Evolutionary conservation across 1,140 invertebrate species (phyloP).

Genomic region (Nasonia longicornis): DNA sequence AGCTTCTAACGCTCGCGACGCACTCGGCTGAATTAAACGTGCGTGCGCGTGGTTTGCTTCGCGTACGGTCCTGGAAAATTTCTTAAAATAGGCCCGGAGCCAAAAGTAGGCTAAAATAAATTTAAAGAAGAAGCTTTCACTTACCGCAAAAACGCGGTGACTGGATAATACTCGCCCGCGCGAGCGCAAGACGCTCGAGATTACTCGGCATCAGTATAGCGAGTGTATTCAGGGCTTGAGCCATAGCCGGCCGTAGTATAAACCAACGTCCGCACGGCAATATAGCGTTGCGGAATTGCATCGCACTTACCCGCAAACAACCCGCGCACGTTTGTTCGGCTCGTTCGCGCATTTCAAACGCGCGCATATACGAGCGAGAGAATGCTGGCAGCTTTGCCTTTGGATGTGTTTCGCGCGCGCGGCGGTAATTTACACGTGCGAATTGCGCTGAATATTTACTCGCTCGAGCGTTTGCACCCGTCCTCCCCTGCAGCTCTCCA

Average conservation of each 20-base stretch:
- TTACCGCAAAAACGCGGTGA: not conserved
- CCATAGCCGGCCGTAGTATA: not conserved
- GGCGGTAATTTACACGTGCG: constrained; percentile 8
- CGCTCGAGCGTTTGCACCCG: not conserved
- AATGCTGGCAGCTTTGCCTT: not conserved
- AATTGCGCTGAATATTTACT: constrained; percentile 32
- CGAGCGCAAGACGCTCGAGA: not conserved
- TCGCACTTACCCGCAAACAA: constrained; percentile 17
- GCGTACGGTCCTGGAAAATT: not conserved
- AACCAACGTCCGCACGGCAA: not conserved
- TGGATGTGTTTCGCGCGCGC: not conserved
- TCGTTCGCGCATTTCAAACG: constrained; percentile 26
- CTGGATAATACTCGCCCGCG: not conserved
- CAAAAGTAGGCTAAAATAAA: constrained; percentile 29
- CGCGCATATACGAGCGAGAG: not conserved
- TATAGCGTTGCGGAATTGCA: not conserved
- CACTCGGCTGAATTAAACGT: too few relatives aligned
- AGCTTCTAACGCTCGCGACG: not conserved
- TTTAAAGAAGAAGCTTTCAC: constrained; percentile 9
- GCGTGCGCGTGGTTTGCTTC: too few relatives aligned
- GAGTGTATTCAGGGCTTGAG: not conserved
- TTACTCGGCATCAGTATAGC: constrained; percentile 1
- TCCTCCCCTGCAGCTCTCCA: not conserved
- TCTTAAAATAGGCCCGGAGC: too few relatives aligned
- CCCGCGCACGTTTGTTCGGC: not conserved